Evolutionary conservation across 2,888 invertebrate species (phyloP).

Genomic region (Mimumesa dahlbomi): DNA sequence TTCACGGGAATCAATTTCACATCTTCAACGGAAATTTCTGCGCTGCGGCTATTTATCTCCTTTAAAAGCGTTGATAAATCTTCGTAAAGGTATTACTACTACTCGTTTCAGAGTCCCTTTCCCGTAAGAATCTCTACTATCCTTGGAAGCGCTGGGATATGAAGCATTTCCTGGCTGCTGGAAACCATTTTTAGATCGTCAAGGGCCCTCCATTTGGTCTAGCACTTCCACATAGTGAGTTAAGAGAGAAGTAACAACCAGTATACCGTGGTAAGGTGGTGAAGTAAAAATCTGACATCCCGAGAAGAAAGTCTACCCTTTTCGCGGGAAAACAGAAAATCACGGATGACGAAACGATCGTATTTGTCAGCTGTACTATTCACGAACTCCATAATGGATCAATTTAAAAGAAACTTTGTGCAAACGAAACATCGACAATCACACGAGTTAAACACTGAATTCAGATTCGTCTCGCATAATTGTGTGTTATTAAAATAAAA

Average conservation of each 20-base stretch:
- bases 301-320: no score
- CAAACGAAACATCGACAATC: no score
- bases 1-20: neutral
- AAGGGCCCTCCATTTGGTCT: conserved; percentile 50
- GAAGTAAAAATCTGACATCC: no score
- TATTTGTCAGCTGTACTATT: no score
- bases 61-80: neutral
- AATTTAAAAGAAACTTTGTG: no score
- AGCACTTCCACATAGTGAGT: conserved; percentile 31
- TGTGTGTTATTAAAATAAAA: no score
- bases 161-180: conserved; percentile 33
- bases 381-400: no score
- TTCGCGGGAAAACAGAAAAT: no score
- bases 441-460: no score
- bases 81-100: neutral
- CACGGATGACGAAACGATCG: no score
- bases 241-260: conserved; percentile 41
- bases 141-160: neutral
- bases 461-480: no score
- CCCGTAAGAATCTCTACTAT: conserved; percentile 14
- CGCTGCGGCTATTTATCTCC: neutral
- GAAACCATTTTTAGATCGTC: conserved; percentile 58
- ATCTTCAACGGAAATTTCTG: neutral
- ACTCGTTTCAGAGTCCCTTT: conserved; percentile 3
- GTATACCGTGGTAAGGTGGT: no score